Base-by-base conservation (phyloP, 1,140 invertebrate genomes). In the Aphidius gifuensis region DNA sequence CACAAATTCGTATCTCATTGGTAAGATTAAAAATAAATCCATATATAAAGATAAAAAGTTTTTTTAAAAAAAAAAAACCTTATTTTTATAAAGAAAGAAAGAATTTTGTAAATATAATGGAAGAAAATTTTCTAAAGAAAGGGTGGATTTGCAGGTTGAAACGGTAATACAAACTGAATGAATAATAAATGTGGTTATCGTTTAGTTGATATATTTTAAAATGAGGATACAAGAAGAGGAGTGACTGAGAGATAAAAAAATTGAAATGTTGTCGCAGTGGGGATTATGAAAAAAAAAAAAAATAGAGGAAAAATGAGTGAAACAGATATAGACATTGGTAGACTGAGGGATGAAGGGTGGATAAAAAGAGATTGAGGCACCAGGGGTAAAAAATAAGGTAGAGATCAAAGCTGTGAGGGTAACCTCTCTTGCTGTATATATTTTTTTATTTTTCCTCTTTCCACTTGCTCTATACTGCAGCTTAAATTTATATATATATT, bases 161-260 rank as follows among this genome's bases (percentile, higher is more conserved):
- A 73, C 65, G 64, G 67, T 32, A 32, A 32, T 32, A 55, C 40
- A 55, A 55, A 68, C 66, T 66, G 71, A 73, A 78, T 78, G 76
- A 80, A 80, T 80, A 78, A 80, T 80, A 78, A 78, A 79, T 74
- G 69, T 60, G 70, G 76, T 80, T 79, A 79, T 79, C 76, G 76
- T 78, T 80, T 78, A 78, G 78, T 76, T 79, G 75, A 78, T 78
- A 80, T 76, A 79, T 76, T 72, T 70, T 32, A 32, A 32, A 32
- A 32, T 32, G 23, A 32, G 4, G 4, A 32, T 32, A 3, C 23
- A 32, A 72, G 69, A 67, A 71, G 69, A 67, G 69, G 67, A 66
- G 16, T 16, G 8, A 47, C 9, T 47, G 46, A 47, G 46, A 47
- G 5, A 7, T 32, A 16, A 47, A 32, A 32, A 32, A 32, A 32